phyloP scores from a whole-genome alignment of 2,888 invertebrate genomes.

The Agriotes lineatus region DNA sequence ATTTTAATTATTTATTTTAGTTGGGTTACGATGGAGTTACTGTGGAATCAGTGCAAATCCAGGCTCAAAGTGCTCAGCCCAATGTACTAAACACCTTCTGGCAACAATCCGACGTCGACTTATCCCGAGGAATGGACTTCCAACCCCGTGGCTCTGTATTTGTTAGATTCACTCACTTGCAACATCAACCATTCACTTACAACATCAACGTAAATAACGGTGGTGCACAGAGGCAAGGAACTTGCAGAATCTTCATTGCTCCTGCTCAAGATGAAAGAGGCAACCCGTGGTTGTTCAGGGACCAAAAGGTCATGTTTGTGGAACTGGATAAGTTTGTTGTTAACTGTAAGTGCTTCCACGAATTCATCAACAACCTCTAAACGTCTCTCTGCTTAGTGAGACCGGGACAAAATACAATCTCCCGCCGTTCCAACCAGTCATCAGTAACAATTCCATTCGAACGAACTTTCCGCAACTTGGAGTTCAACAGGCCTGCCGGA shows the following conservation, averaged over 20 bases:
- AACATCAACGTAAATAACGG: slow-evolving; percentile 65
- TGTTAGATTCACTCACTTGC: slow-evolving; percentile 82
- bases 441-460: slow-evolving; percentile 89
- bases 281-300: slow-evolving; percentile 70
- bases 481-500: slow-evolving; percentile 71
- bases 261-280: slow-evolving; percentile 77
- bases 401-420: slow-evolving; percentile 76
- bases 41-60: slow-evolving; percentile 71
- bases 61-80: slow-evolving; percentile 66
- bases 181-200: slow-evolving; percentile 79
- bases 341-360: slow-evolving; percentile 72
- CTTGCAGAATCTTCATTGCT: slow-evolving; percentile 78
- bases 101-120: slow-evolving; percentile 83
- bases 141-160: slow-evolving; percentile 80
- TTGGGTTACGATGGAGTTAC: slow-evolving; percentile 75
- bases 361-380: not conserved
- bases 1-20: slow-evolving; percentile 66
- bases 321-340: slow-evolving; percentile 81
- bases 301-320: slow-evolving; percentile 76
- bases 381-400: slow-evolving; percentile 67
- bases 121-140: slow-evolving; percentile 87
- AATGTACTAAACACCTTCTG: slow-evolving; percentile 80
- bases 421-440: slow-evolving; percentile 77
- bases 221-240: slow-evolving; percentile 70
- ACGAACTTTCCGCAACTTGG: slow-evolving; percentile 81